A percentile compares a stretch with the other conserved stretches of the same genome.
Evolutionary conservation across 1,140 invertebrate species (phyloP).

Genomic region (Heliconius himera): DNA sequence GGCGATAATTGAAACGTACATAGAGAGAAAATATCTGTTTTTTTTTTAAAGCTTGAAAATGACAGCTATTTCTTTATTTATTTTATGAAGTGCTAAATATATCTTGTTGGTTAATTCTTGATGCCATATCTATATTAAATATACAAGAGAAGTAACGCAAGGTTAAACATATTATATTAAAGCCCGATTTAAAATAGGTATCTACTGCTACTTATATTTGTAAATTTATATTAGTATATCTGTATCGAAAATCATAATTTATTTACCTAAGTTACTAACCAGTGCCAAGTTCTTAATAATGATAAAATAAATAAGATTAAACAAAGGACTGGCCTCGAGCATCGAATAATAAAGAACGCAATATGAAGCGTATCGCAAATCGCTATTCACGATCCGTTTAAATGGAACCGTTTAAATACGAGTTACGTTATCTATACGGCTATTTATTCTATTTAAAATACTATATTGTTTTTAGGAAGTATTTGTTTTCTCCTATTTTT

Average conservation of each 20-base stretch:
- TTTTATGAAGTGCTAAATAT: too few species aligned
- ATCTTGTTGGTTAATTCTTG: too few species aligned
- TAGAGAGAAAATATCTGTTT: too few species aligned
- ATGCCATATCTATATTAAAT: too few species aligned
- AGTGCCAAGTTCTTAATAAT: conserved; percentile 25
- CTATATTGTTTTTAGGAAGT: background rate
- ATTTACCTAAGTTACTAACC: background rate
- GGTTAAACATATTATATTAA: too few species aligned
- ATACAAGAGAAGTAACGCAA: too few species aligned
- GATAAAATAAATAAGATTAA: conserved; percentile 17
- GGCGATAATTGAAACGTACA: too few species aligned
- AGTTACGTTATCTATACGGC: conserved; percentile 8
- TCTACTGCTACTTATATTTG: too few species aligned
- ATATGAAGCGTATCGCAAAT: conserved; percentile 26
- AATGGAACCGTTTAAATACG: conserved; percentile 22
- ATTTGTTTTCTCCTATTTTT: background rate
- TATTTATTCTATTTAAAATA: background rate
- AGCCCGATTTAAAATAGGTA: too few species aligned
- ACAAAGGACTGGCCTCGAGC: conserved; percentile 31
- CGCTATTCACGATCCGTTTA: conserved; percentile 14
- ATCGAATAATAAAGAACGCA: conserved; percentile 30
- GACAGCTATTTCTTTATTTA: too few species aligned
- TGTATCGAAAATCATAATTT: background rate
- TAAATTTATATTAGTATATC: background rate
- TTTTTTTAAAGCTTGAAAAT: too few species aligned